These are phyloP conservation scores for Cardiocondyla obscurior DNA, from an alignment of 1,140 invertebrate species.

Conservation along the genomic window DNA sequence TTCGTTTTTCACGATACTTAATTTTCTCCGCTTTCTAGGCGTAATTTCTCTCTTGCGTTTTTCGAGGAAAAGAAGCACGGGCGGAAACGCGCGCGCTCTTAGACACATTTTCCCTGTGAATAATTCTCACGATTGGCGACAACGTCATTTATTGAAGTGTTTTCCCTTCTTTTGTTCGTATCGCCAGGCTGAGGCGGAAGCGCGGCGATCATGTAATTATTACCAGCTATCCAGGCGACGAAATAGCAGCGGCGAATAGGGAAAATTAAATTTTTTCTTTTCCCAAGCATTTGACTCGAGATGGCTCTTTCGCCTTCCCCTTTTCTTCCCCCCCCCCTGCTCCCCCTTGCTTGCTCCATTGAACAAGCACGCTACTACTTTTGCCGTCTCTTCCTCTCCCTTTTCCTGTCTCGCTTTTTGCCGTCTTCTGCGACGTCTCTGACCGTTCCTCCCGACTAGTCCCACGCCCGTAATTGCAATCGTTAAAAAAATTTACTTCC, in stretches of 20 bases:
- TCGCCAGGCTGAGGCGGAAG: not conserved
- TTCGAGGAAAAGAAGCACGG: not conserved
- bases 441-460: conserved; percentile 29
- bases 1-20: conserved; percentile 48
- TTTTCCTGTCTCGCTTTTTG: not conserved
- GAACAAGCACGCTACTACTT: not conserved
- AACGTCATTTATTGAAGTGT: conserved; percentile 20
- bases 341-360: no score
- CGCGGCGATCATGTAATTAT: conserved; percentile 39
- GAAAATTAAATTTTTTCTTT: conserved; percentile 49
- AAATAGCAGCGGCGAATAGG: conserved; percentile 25
- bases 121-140: conserved; percentile 45
- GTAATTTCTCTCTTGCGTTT: conserved; percentile 7
- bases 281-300: conserved; percentile 14
- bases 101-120: conserved; percentile 18
- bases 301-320: not conserved
- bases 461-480: conserved; percentile 47
- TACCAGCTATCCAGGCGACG: conserved; percentile 27
- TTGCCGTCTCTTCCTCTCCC: not conserved
- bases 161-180: not conserved
- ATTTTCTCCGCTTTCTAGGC: conserved; percentile 1
- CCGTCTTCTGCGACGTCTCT: conserved; percentile 24
- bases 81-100: not conserved
- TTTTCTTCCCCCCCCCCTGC: no score
- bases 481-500: conserved; percentile 46